phyloP scores from a whole-genome alignment of 1,140 invertebrate species.

The Drosophila pallidifrons region DNA sequence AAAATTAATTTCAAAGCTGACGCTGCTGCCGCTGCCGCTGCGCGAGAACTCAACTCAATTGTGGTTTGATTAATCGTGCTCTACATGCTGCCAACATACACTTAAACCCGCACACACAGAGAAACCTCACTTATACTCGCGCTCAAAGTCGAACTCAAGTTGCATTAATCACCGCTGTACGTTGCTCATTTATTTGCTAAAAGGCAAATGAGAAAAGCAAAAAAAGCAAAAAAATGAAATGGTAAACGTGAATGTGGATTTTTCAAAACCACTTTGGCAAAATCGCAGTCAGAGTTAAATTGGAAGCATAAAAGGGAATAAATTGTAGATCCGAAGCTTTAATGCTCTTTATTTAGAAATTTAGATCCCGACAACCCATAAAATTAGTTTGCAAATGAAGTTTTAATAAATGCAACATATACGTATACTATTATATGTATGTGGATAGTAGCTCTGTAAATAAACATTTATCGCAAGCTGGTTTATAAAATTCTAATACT shows the following conservation, averaged over 20 bases:
- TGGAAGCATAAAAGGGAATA: conserved; percentile 23
- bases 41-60: conserved; percentile 53
- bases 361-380: too few relatives aligned
- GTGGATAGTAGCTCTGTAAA: too few relatives aligned
- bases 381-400: too few relatives aligned
- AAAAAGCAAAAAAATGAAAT: conserved; percentile 29
- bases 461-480: too few relatives aligned
- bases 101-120: conserved; percentile 3
- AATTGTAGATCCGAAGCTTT: neutral
- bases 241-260: conserved; percentile 35
- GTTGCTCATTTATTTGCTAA: conserved; percentile 80
- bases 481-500: neutral
- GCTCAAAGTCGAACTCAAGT: conserved; percentile 50
- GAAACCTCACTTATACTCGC: neutral
- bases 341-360: conserved; percentile 1
- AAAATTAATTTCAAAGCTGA: conserved; percentile 70
- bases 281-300: conserved; percentile 77
- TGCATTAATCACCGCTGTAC: conserved; percentile 78
- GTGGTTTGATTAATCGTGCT: conserved; percentile 76
- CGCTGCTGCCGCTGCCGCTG: neutral
- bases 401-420: too few relatives aligned
- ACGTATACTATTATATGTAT: too few relatives aligned
- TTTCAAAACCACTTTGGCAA: conserved; percentile 71
- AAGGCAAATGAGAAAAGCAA: conserved; percentile 64
- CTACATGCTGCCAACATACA: conserved; percentile 48